Percentiles rank a stretch among this genome's conserved stretches.
Conservation (phyloP, 2,888 invertebrate species). For the Itoplectis maculator region DNA sequence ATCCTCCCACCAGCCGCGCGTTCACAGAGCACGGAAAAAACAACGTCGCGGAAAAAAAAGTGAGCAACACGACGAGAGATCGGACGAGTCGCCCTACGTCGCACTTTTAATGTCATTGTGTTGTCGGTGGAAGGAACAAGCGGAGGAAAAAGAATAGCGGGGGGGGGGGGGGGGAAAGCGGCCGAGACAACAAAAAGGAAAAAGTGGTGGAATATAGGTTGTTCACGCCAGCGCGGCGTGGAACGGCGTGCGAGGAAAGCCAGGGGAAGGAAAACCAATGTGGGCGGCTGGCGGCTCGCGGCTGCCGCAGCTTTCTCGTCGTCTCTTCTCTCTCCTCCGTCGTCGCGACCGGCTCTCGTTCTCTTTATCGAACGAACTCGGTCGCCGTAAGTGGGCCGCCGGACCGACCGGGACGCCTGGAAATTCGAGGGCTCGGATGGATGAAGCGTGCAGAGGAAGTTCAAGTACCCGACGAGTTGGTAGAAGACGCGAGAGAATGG, state of each 20-base stretch:
- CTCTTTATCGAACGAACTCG: conserved; percentile 74
- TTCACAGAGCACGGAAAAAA: background rate
- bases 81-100: background rate
- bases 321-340: conserved; percentile 49
- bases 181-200: background rate
- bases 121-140: background rate
- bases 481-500: background rate
- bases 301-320: conserved; percentile 42
- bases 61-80: background rate
- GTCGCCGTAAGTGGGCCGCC: conserved; percentile 70
- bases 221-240: too few species aligned
- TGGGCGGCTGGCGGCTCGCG: conserved; percentile 15
- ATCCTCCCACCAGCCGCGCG: background rate
- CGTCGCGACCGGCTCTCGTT: too few species aligned
- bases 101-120: conserved; percentile 18
- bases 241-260: background rate
- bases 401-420: conserved; percentile 64
- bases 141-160: background rate
- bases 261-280: conserved; percentile 29
- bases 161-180: background rate
- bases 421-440: conserved; percentile 64
- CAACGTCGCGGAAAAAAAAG: background rate
- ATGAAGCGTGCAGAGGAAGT: conserved; percentile 61
- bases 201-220: conserved; percentile 17
- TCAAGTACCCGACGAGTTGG: conserved; percentile 14